Conservation (phyloP, 2,113 vertebrate species). For the Murina feae region DNA sequence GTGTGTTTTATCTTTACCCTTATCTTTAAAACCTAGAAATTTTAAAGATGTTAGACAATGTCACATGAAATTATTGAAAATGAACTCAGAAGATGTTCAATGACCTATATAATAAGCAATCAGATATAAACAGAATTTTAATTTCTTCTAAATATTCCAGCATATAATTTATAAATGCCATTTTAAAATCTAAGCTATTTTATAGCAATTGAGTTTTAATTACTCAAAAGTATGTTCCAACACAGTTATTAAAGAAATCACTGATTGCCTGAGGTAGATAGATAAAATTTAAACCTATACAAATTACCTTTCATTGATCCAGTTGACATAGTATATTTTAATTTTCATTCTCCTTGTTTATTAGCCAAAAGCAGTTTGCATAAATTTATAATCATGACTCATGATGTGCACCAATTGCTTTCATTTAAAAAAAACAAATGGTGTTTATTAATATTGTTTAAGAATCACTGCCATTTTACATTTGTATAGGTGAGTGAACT, state of each 20-base stretch:
- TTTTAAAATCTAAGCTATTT: conserved; percentile 76
- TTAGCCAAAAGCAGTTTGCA: conserved; percentile 76
- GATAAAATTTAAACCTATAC: conserved; percentile 77
- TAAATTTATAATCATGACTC: conserved; percentile 77
- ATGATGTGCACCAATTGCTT: conserved; percentile 58
- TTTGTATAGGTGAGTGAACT: not conserved
- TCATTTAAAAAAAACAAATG: conserved; percentile 66
- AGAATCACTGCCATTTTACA: conserved; percentile 48
- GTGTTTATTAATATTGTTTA: conserved; percentile 74
- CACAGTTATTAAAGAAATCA: conserved; percentile 79
- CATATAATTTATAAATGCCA: conserved; percentile 73
- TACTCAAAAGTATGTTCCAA: conserved; percentile 80
- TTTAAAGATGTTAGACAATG: conserved; percentile 40
- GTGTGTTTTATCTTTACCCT: not conserved
- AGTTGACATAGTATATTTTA: conserved; percentile 74
- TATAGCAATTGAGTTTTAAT: conserved; percentile 80
- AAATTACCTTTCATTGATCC: conserved; percentile 81
- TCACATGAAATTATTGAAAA: conserved; percentile 47
- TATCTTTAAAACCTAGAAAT: conserved; percentile 13
- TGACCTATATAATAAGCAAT: conserved; percentile 61
- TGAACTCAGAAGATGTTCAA: conserved; percentile 47
- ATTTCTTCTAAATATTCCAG: conserved; percentile 76
- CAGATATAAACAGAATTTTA: conserved; percentile 55
- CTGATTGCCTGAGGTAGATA: conserved; percentile 77
- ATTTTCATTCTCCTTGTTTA: conserved; percentile 76